Conservation (phyloP, 2,113 vertebrate species). For the Helogale parvula region DNA sequence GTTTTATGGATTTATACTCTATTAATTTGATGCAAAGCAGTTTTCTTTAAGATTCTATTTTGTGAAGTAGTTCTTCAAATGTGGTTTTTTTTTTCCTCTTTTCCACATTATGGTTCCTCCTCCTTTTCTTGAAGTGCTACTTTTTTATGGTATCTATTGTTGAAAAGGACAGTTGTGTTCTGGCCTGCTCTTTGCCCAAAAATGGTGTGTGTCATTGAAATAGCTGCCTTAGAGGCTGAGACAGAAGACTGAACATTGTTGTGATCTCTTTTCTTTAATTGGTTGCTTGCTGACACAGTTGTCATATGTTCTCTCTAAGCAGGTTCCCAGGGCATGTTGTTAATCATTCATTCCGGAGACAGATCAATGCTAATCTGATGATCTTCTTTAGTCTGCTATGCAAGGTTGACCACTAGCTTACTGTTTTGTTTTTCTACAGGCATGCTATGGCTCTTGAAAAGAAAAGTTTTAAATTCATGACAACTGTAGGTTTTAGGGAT, state of each 20-base stretch:
- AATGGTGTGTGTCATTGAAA: neutral
- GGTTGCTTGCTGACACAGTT: neutral
- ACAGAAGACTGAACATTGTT: neutral
- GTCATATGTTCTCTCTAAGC: neutral
- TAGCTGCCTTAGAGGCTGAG: neutral
- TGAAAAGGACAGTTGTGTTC: neutral
- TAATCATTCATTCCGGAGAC: neutral
- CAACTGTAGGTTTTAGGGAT: neutral
- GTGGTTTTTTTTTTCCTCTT: neutral
- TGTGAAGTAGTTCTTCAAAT: neutral
- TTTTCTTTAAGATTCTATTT: slow-evolving; percentile 31
- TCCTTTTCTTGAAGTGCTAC: neutral
- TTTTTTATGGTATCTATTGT: neutral
- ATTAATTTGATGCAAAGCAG: neutral
- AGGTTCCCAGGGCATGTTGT: neutral
- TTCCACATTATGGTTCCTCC: neutral
- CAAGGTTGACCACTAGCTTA: neutral
- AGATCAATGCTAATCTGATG: neutral
- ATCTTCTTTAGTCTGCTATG: neutral
- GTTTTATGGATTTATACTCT: neutral
- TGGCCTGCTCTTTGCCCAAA: neutral
- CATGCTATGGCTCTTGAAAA: neutral
- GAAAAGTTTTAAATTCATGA: neutral
- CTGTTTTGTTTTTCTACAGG: neutral
- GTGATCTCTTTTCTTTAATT: neutral